phyloP scores from a whole-genome alignment of 2,797 vertebrate species.

The Notolepis coatsorum region DNA sequence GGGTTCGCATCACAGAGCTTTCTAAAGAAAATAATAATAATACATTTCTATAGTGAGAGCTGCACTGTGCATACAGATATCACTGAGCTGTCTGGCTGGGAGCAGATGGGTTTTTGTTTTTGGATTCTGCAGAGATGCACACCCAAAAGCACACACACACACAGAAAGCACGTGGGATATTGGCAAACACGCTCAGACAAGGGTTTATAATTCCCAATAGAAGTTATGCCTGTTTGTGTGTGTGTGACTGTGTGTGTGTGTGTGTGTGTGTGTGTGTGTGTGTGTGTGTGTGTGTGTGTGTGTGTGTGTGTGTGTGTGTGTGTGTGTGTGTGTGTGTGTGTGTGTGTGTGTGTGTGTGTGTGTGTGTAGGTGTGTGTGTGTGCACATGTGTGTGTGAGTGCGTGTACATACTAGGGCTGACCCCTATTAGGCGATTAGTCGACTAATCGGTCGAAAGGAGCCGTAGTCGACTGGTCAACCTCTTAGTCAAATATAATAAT shows the following conservation, averaged over 20 bases:
- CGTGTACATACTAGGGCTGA: too few species aligned
- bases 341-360: neutral
- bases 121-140: too few species aligned
- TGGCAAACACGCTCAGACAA: neutral
- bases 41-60: neutral
- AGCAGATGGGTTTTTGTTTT: neutral
- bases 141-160: neutral
- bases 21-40: neutral
- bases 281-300: too few species aligned
- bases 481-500: too few species aligned
- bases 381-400: neutral
- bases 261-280: too few species aligned
- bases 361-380: too few species aligned
- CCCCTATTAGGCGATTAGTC: too few species aligned
- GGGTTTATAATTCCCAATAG: neutral
- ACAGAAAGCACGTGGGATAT: neutral
- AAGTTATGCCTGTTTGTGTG: too few species aligned
- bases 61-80: neutral
- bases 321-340: neutral
- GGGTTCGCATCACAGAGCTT: conserved; percentile 9
- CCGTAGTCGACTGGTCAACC: too few species aligned
- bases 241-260: neutral
- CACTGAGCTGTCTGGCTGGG: too few species aligned
- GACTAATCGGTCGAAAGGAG: too few species aligned
- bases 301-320: neutral